Evolutionary conservation across 2,888 invertebrate genomes (phyloP).

Genomic region (Lasius platythorax): DNA sequence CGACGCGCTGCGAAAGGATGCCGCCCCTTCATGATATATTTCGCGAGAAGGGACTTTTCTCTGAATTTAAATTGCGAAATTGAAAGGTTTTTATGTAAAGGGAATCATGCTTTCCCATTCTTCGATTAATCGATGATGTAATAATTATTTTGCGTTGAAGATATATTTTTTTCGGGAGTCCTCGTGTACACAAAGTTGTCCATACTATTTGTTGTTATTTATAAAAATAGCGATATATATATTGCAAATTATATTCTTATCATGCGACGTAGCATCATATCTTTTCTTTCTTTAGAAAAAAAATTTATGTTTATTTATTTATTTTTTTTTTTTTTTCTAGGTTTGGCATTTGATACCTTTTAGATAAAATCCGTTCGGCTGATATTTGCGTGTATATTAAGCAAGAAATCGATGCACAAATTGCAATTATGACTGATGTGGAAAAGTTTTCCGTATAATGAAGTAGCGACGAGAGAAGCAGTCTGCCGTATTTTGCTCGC

Average conservation of each 20-base stretch:
- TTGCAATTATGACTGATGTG: constrained; percentile 21
- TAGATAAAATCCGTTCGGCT: constrained; percentile 12
- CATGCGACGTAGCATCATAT: background rate
- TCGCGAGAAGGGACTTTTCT: constrained; percentile 1
- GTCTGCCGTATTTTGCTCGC: constrained; percentile 37
- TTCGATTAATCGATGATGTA: constrained; percentile 9
- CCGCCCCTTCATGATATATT: background rate
- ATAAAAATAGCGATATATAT: background rate
- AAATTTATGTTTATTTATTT: background rate
- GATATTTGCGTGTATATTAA: constrained; percentile 38
- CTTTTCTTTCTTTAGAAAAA: background rate
- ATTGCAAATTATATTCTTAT: constrained; percentile 23
- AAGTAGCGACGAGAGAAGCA: constrained; percentile 5
- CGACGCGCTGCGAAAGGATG: background rate
- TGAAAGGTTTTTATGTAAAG: constrained; percentile 3
- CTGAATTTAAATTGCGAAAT: background rate
- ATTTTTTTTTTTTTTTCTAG: background rate
- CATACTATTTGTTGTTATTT: background rate
- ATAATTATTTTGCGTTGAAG: background rate
- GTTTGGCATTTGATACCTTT: constrained; percentile 12
- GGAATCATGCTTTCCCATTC: background rate
- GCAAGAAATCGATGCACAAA: constrained; percentile 38
- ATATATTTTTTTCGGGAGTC: background rate
- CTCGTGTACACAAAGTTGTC: background rate
- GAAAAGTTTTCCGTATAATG: constrained; percentile 7